Conservation (phyloP, 2,113 vertebrate genomes). For the Podarcis muralis region DNA sequence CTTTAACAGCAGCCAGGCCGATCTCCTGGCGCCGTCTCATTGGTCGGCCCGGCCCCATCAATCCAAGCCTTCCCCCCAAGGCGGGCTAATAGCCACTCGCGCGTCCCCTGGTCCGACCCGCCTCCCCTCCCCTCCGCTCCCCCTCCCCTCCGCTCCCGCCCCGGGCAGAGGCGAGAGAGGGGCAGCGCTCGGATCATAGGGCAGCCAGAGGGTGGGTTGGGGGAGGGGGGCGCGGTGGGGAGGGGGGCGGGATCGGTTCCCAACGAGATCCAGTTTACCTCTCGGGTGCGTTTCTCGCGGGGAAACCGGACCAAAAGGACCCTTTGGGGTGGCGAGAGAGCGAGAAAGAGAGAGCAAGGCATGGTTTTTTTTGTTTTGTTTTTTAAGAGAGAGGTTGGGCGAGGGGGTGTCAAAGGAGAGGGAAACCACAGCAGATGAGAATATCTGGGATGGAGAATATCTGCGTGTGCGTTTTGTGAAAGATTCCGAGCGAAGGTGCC, state of each 20-base stretch:
- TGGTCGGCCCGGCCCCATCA: slow-evolving; percentile 84
- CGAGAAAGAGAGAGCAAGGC: slow-evolving; percentile 28
- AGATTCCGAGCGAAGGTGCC: background rate
- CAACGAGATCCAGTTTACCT: slow-evolving; percentile 33
- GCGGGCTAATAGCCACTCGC: slow-evolving; percentile 80
- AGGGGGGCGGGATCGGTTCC: background rate
- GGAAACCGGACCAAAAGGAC: slow-evolving; percentile 60
- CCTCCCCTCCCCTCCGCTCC: slow-evolving; percentile 73
- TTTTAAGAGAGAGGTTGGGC: background rate
- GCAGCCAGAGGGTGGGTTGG: background rate
- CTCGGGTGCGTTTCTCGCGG: slow-evolving; percentile 30
- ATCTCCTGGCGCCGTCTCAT: slow-evolving; percentile 77
- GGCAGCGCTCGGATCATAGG: background rate
- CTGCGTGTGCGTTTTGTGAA: background rate
- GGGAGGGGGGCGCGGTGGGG: background rate
- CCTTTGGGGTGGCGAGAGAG: background rate
- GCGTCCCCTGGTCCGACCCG: slow-evolving; percentile 76
- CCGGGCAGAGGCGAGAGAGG: background rate
- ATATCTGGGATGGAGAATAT: background rate
- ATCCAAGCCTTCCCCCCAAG: slow-evolving; percentile 77
- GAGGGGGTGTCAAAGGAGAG: background rate
- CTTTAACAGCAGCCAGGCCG: slow-evolving; percentile 86
- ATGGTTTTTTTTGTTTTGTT: background rate
- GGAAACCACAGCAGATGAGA: background rate
- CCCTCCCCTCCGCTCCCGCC: background rate